A percentile compares a stretch with the other conserved stretches of the same genome.
phyloP scores from a whole-genome alignment of 2,888 invertebrate genomes.

The Chelonus formosanus region DNA sequence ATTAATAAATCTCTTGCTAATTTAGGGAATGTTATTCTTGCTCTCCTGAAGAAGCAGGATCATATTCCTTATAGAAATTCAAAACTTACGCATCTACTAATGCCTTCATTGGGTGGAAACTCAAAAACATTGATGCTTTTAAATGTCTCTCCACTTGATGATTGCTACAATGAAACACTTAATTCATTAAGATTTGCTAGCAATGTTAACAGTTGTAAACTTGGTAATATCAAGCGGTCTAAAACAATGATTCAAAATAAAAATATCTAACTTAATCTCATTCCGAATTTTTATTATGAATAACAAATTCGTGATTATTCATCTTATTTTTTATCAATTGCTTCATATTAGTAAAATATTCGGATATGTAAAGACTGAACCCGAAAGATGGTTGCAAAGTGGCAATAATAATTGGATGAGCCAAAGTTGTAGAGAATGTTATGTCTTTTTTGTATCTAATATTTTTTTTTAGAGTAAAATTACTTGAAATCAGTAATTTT shows the following conservation, averaged over 20 bases:
- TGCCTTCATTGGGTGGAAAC: slow-evolving; percentile 89
- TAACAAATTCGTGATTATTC: too few relatives aligned
- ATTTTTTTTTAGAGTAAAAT: too few relatives aligned
- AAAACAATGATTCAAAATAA: slow-evolving; percentile 53
- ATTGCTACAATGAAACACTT: slow-evolving; percentile 84
- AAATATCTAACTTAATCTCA: too few relatives aligned
- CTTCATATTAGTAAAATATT: too few relatives aligned
- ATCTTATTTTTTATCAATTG: too few relatives aligned
- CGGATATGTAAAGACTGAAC: too few relatives aligned
- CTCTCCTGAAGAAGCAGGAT: slow-evolving; percentile 81
- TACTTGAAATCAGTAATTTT: too few relatives aligned
- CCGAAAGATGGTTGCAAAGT: too few relatives aligned
- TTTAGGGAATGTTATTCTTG: slow-evolving; percentile 83
- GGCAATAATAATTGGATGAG: too few relatives aligned
- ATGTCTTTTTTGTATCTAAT: too few relatives aligned
- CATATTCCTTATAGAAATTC: slow-evolving; percentile 91
- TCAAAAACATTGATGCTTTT: slow-evolving; percentile 94
- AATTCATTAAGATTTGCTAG: slow-evolving; percentile 89
- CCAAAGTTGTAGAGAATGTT: too few relatives aligned
- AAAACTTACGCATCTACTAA: slow-evolving; percentile 86
- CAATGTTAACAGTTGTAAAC: slow-evolving; percentile 84
- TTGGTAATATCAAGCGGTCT: slow-evolving; percentile 72
- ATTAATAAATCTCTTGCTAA: slow-evolving; percentile 86
- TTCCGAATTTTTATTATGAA: too few relatives aligned
- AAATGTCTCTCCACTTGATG: slow-evolving; percentile 87